Evolutionary conservation across 2,797 vertebrate genomes (phyloP), one percentile per base, ranked within the genome.

Genomic region (Lindbergichthys nudifrons): DNA sequence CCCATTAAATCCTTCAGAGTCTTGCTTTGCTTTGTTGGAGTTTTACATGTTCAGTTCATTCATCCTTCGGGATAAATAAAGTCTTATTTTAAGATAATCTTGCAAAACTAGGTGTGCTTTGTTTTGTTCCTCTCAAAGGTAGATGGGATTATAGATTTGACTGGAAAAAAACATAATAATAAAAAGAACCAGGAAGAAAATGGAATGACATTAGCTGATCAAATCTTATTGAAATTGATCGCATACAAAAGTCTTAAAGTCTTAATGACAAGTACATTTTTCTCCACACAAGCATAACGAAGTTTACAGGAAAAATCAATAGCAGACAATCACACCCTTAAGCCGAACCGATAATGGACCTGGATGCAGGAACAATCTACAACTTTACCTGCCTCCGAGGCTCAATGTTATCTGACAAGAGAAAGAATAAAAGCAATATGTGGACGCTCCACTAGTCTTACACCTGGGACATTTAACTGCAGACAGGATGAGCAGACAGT

Each of bases 221-320:
- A 73, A 73, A 53, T 39, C 45, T 65, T 45, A 58, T 62, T 52
- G 32, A 23, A 66, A 63, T 15, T 69, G 63, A 79, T 83, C 75
- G 65, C 13, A 23, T 67, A 66, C 41, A 60, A 23, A 21, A 60
- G 9, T 18, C 73, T 70, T 23, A 53, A 47, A 65, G 26, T 65
- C 68, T 75, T 26, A 70, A 39, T 9, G 72, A 10, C 48, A 14
- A 47, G 32, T 5, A 23, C 11, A 59, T 70, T 79, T 75, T 81
- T 70, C 58, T 66, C 48, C 52, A 48, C 11, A 36, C 46, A 71
- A 87, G 68, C 59, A 53, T 70, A 64, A 77, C 54, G 23, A 78
- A 69, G 61, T 75, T 58, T 50, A 70, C 26, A 45, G 30, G 46
- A 18, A 75, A 19, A 88, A 89, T 86, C 77, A 78, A 82, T 76